Evolutionary conservation across 2,888 invertebrate species (phyloP).

Genomic region (Marronus borbonicus): DNA sequence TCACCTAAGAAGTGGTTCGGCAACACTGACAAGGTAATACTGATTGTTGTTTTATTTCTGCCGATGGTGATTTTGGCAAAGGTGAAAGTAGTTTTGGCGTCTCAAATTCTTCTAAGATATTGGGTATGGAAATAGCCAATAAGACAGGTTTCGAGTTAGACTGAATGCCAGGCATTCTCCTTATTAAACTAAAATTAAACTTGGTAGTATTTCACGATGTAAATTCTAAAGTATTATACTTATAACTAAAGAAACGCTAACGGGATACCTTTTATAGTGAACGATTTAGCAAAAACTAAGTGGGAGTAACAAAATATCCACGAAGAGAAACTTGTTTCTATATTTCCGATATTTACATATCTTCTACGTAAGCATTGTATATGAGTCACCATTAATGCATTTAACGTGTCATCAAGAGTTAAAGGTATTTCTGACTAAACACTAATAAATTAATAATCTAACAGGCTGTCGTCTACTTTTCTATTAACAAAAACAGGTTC

Average conservation of each 20-base stretch:
- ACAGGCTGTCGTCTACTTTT: not conserved
- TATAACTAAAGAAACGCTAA: constrained; percentile 1
- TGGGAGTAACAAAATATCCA: constrained; percentile 21
- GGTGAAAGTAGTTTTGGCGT: constrained; percentile 21
- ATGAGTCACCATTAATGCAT: constrained; percentile 31
- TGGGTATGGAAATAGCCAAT: constrained; percentile 4
- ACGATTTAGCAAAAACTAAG: not conserved
- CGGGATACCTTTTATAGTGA: constrained; percentile 12
- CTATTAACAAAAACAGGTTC: constrained; percentile 22
- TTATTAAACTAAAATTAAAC: not conserved
- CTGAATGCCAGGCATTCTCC: constrained; percentile 1
- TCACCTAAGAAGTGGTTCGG: not conserved
- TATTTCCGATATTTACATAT: constrained; percentile 1
- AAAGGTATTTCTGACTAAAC: constrained; percentile 33
- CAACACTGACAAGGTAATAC: not conserved
- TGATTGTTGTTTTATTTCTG: not conserved
- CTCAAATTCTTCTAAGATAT: constrained; percentile 18
- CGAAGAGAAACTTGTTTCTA: not conserved
- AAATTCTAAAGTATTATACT: not conserved
- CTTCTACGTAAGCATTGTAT: not conserved
- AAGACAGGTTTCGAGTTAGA: not conserved
- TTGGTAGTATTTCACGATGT: not conserved
- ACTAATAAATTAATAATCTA: constrained; percentile 18
- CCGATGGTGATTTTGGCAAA: constrained; percentile 14
- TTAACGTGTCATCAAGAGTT: constrained; percentile 16